These are phyloP conservation scores for Axis porcinus DNA, from an alignment of 2,113 vertebrate species.

Conservation along the genomic window DNA sequence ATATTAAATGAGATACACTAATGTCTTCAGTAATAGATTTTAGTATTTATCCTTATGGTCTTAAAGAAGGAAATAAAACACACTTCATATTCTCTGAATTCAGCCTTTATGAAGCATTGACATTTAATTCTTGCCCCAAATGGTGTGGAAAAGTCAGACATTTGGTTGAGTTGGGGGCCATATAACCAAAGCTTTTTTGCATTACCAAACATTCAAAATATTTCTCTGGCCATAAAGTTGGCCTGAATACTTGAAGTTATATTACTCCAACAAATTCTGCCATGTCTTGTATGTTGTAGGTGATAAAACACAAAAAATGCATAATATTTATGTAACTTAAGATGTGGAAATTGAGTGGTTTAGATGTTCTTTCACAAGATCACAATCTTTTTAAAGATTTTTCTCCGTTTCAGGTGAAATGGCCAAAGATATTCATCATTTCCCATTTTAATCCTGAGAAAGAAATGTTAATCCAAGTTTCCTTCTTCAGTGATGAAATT, in stretches of 20 bases:
- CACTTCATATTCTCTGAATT: constrained; percentile 5
- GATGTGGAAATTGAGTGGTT: constrained; percentile 9
- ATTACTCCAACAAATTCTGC: not conserved
- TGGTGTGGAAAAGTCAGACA: not conserved
- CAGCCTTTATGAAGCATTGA: not conserved
- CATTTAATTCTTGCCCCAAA: constrained; percentile 20
- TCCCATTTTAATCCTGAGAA: constrained; percentile 18
- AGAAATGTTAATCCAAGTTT: not conserved
- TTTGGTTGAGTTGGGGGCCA: not conserved
- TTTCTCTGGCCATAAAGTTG: not conserved
- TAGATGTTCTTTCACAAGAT: not conserved
- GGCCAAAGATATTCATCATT: not conserved
- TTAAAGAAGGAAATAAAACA: constrained; percentile 23
- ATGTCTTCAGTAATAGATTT: not conserved
- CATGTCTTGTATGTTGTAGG: not conserved
- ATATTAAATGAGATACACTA: not conserved
- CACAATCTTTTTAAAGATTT: not conserved
- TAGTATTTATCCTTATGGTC: not conserved
- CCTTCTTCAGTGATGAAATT: not conserved
- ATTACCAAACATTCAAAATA: not conserved
- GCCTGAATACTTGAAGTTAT: not conserved
- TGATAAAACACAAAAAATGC: not conserved
- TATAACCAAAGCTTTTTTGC: not conserved
- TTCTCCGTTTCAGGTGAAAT: constrained; percentile 13
- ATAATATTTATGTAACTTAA: not conserved